Evolutionary conservation across 37 sponge, comb jelly and placozoan genomes (phyloP).

Genomic region (Chondrosia reniformis): DNA sequence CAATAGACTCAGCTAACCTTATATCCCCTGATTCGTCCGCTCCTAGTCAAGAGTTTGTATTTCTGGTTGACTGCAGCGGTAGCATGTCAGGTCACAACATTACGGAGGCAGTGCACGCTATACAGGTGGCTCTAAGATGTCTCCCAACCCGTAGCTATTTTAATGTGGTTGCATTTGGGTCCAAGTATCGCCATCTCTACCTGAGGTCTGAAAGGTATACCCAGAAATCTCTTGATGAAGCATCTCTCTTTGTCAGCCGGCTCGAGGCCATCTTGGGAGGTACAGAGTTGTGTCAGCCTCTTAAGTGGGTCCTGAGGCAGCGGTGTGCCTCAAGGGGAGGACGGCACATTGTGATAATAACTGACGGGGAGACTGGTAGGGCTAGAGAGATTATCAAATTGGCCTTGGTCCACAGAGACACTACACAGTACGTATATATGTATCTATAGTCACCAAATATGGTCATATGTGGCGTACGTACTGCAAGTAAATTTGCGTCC

Average conservation of each 20-base stretch:
- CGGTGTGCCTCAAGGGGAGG: conserved; percentile 9
- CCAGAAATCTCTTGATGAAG: conserved; percentile 40
- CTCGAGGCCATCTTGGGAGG: conserved; percentile 74
- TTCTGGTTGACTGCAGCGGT: conserved; percentile 85
- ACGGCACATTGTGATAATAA: conserved; percentile 71
- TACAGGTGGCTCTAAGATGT: conserved; percentile 67
- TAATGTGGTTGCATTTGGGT: conserved; percentile 80
- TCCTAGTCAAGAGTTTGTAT: conserved; percentile 87
- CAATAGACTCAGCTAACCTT: too few relatives aligned
- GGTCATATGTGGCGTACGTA: too few relatives aligned
- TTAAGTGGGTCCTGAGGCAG: conserved; percentile 57
- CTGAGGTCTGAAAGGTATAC: conserved; percentile 35
- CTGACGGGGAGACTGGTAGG: conserved; percentile 59
- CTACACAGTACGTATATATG: too few relatives aligned
- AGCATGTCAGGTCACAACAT: conserved; percentile 77
- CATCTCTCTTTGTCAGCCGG: conserved; percentile 52
- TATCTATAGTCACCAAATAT: too few relatives aligned
- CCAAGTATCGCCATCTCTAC: conserved; percentile 49
- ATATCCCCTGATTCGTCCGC: too few relatives aligned
- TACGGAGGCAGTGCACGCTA: conserved; percentile 29
- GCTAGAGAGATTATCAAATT: not conserved
- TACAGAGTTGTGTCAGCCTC: conserved; percentile 71
- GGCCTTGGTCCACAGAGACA: not conserved
- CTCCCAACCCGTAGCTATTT: conserved; percentile 66
- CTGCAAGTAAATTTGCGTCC: too few relatives aligned